Conservation (phyloP, 2,888 invertebrate species). For the Uloborus plumipes region DNA sequence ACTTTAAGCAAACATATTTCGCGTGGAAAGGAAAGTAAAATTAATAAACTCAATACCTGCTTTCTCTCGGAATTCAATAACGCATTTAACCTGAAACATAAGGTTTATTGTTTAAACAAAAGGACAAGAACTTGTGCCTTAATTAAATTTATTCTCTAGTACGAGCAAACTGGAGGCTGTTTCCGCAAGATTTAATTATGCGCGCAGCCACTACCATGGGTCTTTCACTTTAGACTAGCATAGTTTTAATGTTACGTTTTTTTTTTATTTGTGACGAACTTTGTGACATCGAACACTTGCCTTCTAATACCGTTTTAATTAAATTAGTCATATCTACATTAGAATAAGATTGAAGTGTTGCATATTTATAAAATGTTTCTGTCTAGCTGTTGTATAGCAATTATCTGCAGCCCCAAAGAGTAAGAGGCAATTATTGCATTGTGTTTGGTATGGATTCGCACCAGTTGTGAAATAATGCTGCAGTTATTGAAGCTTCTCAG, state of each 20-base stretch:
- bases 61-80: constrained; percentile 24
- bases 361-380: constrained; percentile 30
- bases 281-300: constrained; percentile 27
- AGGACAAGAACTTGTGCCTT: constrained; percentile 29
- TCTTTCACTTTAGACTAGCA: constrained; percentile 27
- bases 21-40: too few relatives aligned
- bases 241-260: constrained; percentile 27
- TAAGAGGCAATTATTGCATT: constrained; percentile 2
- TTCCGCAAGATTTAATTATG: constrained; percentile 56
- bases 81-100: constrained; percentile 33
- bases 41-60: constrained; percentile 3
- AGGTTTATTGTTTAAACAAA: constrained; percentile 31
- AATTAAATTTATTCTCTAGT: constrained; percentile 36
- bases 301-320: constrained; percentile 49
- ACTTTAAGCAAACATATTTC: too few relatives aligned
- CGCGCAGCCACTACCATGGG: constrained; percentile 10
- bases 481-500: neutral
- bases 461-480: neutral
- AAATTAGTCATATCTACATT: constrained; percentile 11
- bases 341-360: constrained; percentile 8
- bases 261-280: constrained; percentile 28
- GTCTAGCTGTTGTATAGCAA: neutral
- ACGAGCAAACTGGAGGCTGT: constrained; percentile 18
- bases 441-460: neutral
- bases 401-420: neutral